Evolutionary conservation across 2,113 vertebrate species (phyloP), one percentile per base, ranked within the genome.

Genomic region (Anarrhichthys ocellatus): DNA sequence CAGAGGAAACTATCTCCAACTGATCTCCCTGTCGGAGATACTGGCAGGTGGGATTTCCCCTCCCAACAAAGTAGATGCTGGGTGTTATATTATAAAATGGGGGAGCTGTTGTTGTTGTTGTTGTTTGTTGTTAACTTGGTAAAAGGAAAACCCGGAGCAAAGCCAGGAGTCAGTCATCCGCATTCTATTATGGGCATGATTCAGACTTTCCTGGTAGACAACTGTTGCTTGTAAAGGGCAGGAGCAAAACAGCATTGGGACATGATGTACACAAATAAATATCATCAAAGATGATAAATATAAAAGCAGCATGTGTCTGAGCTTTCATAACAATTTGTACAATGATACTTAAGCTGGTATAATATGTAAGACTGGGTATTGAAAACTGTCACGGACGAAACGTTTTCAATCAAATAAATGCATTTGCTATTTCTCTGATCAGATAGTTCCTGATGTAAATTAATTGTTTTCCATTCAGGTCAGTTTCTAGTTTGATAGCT

Each of bases 111-210:
- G 66, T 48, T 91, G 38, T 77, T 88, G 83, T 75, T 89, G 69
- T 80, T 73, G 82, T 86, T 75, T 89, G 69, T 80, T 73, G 82
- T 86, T 86, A 82, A 82, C 75, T 58, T 86, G 77, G 67, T 78
- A 73, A 82, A 86, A 86, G 87, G 82, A 90, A 92, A 92, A 91
- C 73, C 83, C 56, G 17, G 46, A 46, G 67, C 81, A 77, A 85
- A 85, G 88, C 90, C 92, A 90, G 75, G 52, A 91, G 80, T 90
- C 89, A 90, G 77, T 90, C 83, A 80, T 84, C 44, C 82, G 61
- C 32, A 36, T 86, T 86, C 86, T 91, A 86, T 86, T 77, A 80
- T 62, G 83, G 82, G 82, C 66, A 85, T 86, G 87, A 92, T 87
- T 91, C 85, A 89, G 80, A 87, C 70, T 87, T 86, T 92, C 85